phyloP scores from a whole-genome alignment of 2,888 invertebrate species.

The Lasioglossum marginatum region DNA sequence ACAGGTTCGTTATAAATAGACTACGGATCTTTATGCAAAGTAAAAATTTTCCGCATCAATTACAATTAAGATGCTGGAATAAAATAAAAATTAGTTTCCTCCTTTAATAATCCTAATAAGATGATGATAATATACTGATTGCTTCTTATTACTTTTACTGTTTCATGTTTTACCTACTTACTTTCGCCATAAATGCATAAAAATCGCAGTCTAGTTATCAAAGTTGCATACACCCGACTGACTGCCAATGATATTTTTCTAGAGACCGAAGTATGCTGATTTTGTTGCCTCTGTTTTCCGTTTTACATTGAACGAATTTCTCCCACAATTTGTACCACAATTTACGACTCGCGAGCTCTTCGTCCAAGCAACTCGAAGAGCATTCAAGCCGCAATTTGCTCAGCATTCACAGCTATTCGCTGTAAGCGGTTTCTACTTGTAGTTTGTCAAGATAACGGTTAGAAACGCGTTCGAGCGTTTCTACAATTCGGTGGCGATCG shows the following conservation, averaged over 20 bases:
- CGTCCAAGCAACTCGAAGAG: neutral
- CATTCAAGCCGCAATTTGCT: neutral
- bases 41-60: too few relatives aligned
- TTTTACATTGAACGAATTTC: neutral
- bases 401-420: constrained; percentile 31
- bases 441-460: neutral
- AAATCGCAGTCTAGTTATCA: neutral
- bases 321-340: neutral
- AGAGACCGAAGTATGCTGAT: neutral
- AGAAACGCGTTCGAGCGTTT: constrained; percentile 5
- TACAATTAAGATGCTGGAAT: too few relatives aligned
- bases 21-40: too few relatives aligned
- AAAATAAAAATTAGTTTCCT: too few relatives aligned
- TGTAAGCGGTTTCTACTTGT: too few relatives aligned
- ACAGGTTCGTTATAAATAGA: neutral
- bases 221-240: neutral
- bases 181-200: too few relatives aligned
- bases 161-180: too few relatives aligned
- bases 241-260: neutral
- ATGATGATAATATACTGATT: too few relatives aligned
- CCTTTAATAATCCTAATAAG: too few relatives aligned
- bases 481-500: constrained; percentile 31
- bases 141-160: too few relatives aligned
- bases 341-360: neutral
- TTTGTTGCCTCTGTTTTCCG: neutral